Conservation (phyloP, 1,140 invertebrate genomes). For the Cecropterus lyciades region DNA sequence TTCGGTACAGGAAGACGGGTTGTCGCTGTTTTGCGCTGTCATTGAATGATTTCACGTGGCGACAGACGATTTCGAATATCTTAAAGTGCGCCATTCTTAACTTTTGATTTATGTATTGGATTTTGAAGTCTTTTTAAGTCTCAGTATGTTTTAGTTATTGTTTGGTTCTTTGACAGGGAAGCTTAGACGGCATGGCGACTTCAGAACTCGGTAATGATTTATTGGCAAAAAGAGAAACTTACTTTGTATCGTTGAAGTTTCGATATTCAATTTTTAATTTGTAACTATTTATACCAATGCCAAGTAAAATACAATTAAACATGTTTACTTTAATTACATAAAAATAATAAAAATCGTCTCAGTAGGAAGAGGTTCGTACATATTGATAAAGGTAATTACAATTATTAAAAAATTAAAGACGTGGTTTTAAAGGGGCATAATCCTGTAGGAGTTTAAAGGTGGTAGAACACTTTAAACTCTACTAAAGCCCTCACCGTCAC, state of each 20-base stretch:
- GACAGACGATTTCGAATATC: slow-evolving; percentile 21
- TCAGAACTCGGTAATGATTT: slow-evolving; percentile 17
- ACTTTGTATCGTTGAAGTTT: slow-evolving; percentile 12
- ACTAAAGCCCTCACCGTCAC: too few species aligned
- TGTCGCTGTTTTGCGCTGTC: slow-evolving; percentile 38
- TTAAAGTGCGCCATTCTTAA: slow-evolving; percentile 26
- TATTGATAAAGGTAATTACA: too few species aligned
- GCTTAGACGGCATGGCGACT: slow-evolving; percentile 30
- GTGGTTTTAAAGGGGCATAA: too few species aligned
- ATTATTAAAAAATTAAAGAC: too few species aligned
- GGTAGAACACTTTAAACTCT: too few species aligned
- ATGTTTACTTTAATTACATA: too few species aligned
- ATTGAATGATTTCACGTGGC: slow-evolving; percentile 42
- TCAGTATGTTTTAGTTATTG: neutral
- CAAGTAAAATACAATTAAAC: too few species aligned
- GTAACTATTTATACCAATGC: too few species aligned
- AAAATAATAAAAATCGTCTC: too few species aligned
- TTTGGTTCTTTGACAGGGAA: slow-evolving; percentile 1
- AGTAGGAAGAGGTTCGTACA: too few species aligned
- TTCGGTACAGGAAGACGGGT: slow-evolving; percentile 44
- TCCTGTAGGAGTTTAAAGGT: too few species aligned
- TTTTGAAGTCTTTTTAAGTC: slow-evolving; percentile 20
- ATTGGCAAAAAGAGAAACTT: slow-evolving; percentile 21
- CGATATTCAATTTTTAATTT: slow-evolving; percentile 7
- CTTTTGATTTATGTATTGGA: slow-evolving; percentile 31